phyloP scores from a whole-genome alignment of 2,797 vertebrate genomes.

The Aselliscus stoliczkanus region DNA sequence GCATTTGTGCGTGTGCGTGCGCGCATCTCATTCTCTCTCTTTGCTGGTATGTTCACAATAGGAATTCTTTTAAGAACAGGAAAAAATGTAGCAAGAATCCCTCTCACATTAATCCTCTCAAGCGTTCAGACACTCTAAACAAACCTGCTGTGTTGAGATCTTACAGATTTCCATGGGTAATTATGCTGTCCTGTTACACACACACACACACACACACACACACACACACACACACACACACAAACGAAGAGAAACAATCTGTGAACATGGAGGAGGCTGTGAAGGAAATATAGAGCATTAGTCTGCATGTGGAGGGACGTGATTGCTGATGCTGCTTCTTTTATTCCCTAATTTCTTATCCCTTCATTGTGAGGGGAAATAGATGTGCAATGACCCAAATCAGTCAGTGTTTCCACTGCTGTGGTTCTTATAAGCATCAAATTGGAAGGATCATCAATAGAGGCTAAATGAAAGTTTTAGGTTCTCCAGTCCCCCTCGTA shows the following conservation, averaged over 20 bases:
- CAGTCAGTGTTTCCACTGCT: neutral
- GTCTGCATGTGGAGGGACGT: rapidly evolving
- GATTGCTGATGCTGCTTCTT: neutral
- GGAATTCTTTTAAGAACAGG: neutral
- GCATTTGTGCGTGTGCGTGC: neutral
- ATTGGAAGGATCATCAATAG: neutral
- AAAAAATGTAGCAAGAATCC: neutral
- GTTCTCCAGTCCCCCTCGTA: neutral
- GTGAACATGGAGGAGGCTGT: neutral
- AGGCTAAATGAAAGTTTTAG: neutral
- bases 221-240: neutral
- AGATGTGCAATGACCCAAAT: neutral
- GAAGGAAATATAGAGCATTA: neutral
- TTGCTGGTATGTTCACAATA: neutral
- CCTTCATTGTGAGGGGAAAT: neutral
- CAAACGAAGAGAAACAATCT: neutral
- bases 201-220: rapidly evolving
- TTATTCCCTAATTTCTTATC: neutral
- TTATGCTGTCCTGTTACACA: neutral
- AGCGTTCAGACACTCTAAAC: neutral
- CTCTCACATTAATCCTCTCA: neutral
- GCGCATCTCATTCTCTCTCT: neutral
- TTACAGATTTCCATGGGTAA: neutral
- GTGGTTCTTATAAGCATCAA: neutral
- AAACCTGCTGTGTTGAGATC: neutral